Evolutionary conservation across 2,797 vertebrate genomes (phyloP), one percentile per base, ranked within the genome.

Genomic region (Tragelaphus oryx): DNA sequence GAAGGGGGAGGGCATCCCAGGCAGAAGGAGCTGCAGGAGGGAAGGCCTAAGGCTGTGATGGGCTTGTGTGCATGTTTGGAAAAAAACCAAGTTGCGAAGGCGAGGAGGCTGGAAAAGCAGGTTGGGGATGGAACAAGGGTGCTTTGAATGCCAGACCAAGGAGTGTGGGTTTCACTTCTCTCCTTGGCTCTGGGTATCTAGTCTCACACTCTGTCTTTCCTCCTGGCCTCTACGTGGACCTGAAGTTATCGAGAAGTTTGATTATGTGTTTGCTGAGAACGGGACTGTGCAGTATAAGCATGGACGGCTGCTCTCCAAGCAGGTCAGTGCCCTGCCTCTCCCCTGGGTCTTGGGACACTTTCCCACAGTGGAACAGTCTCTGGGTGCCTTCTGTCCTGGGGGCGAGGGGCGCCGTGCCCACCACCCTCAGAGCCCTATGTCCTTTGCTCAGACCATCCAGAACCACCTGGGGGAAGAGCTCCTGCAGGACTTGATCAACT

Each of bases 221-320:
- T 89, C 28, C 26, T 46, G 89, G 30, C 79, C 52, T 83, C 79
- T 37, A 11, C 5, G 0, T 57, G 81, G 37, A 41, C 79, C 59
- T 2, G 55, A 98, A 99, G 99, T 99, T 95, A 98, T 99, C 28
- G 97, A 99, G 89, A 99, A 99, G 98, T 99, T 99, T 98, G 99
- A 99, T 97, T 99, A 99, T 8, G 99, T 99, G 92, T 99, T 99
- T 89, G 99, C 99, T 1, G 99, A 99, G 98, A 99, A 99, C 0
- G 99, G 99, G 26, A 99, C 99, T 0, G 99, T 99, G 96, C 99
- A 99, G 82, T 99, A 99, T 97, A 99, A 99, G 98, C 99, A 99
- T 0, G 99, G 99, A 82, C 99, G 98, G 62, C 99, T 99, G 30
- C 97, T 99, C 96, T 99, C 99, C 89, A 99, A 99, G 97, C 99